Conservation (phyloP, 1,140 invertebrate genomes). For the Drosophila guanche region DNA sequence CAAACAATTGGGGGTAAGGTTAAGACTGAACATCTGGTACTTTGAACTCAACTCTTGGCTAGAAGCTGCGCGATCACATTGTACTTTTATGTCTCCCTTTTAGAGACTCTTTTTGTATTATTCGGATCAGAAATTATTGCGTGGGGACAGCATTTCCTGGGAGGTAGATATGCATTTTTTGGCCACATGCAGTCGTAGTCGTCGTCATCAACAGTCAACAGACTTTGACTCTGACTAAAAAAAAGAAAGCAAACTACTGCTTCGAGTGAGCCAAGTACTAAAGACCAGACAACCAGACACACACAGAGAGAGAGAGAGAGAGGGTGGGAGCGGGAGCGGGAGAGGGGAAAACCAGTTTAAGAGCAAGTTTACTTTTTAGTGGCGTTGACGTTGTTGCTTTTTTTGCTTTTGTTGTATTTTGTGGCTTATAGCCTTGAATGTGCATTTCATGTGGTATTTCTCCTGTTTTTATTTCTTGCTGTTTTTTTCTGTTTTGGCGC, state of each 20-base stretch:
- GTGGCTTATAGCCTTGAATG: conserved; percentile 69
- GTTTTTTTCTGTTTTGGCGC: conserved; percentile 59
- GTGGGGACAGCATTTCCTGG: conserved; percentile 29
- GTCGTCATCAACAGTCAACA: conserved; percentile 10
- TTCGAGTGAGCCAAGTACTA: conserved; percentile 48
- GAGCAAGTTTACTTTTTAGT: conserved; percentile 45
- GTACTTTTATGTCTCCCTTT: background rate
- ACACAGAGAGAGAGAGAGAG: background rate
- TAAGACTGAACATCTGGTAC: no score
- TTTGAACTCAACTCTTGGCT: no score
- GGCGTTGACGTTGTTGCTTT: conserved; percentile 26
- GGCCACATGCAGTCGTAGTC: conserved; percentile 47
- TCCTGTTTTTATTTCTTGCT: conserved; percentile 35
- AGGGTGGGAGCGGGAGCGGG: background rate
- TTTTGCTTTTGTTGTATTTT: conserved; percentile 34
- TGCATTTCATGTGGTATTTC: conserved; percentile 64
- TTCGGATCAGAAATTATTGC: conserved; percentile 8
- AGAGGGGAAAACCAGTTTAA: conserved; percentile 53
- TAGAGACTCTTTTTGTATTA: no score
- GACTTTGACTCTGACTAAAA: conserved; percentile 39
- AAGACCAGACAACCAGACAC: conserved; percentile 23
- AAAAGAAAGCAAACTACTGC: conserved; percentile 70
- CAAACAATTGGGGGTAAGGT: no score
- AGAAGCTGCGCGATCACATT: background rate
- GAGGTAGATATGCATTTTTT: conserved; percentile 53